phyloP scores from a whole-genome alignment of 2,113 vertebrate genomes.

The Perccottus glenii region DNA sequence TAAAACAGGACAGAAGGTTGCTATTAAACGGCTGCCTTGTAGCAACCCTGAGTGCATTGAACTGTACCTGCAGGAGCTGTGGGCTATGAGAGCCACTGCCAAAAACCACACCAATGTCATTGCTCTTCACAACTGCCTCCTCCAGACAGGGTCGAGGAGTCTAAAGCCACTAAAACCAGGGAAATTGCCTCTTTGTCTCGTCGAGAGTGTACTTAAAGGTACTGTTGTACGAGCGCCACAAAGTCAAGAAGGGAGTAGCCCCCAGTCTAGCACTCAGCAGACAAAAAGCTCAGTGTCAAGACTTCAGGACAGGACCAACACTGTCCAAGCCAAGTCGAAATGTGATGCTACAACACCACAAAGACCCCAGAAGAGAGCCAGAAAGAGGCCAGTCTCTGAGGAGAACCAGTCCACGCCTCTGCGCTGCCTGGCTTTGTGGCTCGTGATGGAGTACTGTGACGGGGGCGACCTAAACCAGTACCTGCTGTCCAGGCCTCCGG shows the following conservation, averaged over 20 bases:
- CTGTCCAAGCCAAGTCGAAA: slow-evolving; percentile 1
- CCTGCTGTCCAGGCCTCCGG: slow-evolving; percentile 85
- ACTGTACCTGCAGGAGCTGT: slow-evolving; percentile 92
- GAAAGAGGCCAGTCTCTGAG: slow-evolving; percentile 71
- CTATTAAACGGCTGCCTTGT: slow-evolving; percentile 91
- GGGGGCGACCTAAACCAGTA: slow-evolving; percentile 95
- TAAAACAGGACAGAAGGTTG: slow-evolving; percentile 82
- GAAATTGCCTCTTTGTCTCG: slow-evolving; percentile 87
- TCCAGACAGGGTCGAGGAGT: slow-evolving; percentile 72
- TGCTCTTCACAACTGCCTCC: slow-evolving; percentile 80
- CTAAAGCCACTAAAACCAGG: slow-evolving; percentile 73
- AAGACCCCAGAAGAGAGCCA: slow-evolving; percentile 35
- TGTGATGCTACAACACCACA: slow-evolving; percentile 40
- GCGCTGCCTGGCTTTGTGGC: slow-evolving; percentile 88
- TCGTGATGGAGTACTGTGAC: slow-evolving; percentile 97
- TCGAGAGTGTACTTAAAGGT: slow-evolving; percentile 93
- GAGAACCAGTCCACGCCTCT: slow-evolving; percentile 65
- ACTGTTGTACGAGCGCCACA: slow-evolving; percentile 31
- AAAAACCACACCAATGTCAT: slow-evolving; percentile 90
- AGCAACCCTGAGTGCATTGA: slow-evolving; percentile 92
- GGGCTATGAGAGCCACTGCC: slow-evolving; percentile 89
- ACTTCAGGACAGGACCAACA: slow-evolving; percentile 59
- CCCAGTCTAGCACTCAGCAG: neutral
- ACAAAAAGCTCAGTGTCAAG: slow-evolving; percentile 16
- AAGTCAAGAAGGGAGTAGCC: slow-evolving; percentile 12